phyloP scores from a whole-genome alignment of 1,140 invertebrate species.

The Dendrolimus punctatus region DNA sequence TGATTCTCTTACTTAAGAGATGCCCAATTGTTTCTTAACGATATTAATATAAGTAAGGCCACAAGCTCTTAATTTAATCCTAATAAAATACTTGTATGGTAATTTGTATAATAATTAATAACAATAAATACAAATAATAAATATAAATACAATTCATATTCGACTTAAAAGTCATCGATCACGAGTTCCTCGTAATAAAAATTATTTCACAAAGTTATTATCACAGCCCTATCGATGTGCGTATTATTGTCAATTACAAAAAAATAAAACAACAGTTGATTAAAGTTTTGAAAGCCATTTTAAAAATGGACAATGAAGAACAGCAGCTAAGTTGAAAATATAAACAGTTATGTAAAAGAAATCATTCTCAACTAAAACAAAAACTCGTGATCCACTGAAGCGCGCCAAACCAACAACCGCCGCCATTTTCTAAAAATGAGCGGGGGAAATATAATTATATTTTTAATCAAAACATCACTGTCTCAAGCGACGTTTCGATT shows the following conservation, averaged over 20 bases:
- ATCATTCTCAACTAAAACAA: slow-evolving; percentile 23
- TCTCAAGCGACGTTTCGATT: background rate
- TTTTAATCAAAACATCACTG: slow-evolving; percentile 4
- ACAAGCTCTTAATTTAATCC: slow-evolving; percentile 44
- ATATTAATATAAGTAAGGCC: no score
- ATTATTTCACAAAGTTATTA: slow-evolving; percentile 35
- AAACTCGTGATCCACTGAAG: slow-evolving; percentile 38
- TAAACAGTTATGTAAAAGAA: slow-evolving; percentile 17
- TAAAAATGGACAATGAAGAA: background rate
- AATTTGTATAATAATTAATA: slow-evolving; percentile 38
- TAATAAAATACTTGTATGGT: slow-evolving; percentile 60
- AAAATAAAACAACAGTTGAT: background rate
- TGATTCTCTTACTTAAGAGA: no score
- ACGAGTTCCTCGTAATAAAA: slow-evolving; percentile 29
- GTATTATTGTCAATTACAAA: slow-evolving; percentile 8
- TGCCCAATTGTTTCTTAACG: no score
- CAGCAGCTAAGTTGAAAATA: slow-evolving; percentile 6
- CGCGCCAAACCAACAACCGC: slow-evolving; percentile 27
- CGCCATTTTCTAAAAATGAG: slow-evolving; percentile 11
- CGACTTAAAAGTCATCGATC: slow-evolving; percentile 35
- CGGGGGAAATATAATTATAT: slow-evolving; percentile 7
- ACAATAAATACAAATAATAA: slow-evolving; percentile 34
- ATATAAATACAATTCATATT: slow-evolving; percentile 7
- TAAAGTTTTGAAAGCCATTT: background rate
- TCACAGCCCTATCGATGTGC: slow-evolving; percentile 68